These are phyloP conservation scores for Lordiphosa andalusiaca DNA, from an alignment of 2,888 invertebrate species.

Conservation along the genomic window DNA sequence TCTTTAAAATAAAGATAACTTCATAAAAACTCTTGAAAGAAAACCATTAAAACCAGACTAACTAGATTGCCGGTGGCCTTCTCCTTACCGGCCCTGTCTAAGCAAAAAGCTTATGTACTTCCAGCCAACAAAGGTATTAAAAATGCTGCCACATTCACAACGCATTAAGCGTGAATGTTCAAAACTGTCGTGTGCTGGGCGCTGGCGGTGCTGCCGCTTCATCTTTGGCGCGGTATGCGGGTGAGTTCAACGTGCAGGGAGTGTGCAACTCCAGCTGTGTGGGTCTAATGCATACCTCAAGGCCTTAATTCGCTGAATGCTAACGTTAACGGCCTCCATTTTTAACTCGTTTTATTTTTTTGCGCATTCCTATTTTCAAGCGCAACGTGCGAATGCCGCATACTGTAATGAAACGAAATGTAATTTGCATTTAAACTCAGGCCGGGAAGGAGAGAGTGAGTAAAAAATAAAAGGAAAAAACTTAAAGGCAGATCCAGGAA, in stretches of 20 bases:
- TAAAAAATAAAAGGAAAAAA: slow-evolving; percentile 20
- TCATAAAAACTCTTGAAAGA: no score
- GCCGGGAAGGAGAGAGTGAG: slow-evolving; percentile 4
- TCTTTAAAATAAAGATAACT: no score
- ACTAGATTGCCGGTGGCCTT: no score
- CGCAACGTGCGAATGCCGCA: slow-evolving; percentile 65
- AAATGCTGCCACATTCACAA: slow-evolving; percentile 57
- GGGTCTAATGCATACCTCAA: slow-evolving; percentile 61
- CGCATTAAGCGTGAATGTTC: slow-evolving; percentile 67
- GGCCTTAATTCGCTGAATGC: slow-evolving; percentile 43
- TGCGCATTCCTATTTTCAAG: slow-evolving; percentile 54
- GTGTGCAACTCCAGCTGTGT: slow-evolving; percentile 15
- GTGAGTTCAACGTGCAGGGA: slow-evolving; percentile 41
- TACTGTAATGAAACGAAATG: slow-evolving; percentile 69
- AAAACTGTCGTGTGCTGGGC: slow-evolving; percentile 49
- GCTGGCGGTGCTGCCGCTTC: slow-evolving; percentile 1
- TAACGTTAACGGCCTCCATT: slow-evolving; percentile 71
- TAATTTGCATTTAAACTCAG: slow-evolving; percentile 70
- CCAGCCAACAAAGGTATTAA: slow-evolving; percentile 21
- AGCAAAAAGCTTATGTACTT: slow-evolving; percentile 5
- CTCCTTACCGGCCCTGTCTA: not conserved
- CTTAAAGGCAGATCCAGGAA: slow-evolving; percentile 12
- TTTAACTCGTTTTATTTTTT: slow-evolving; percentile 60
- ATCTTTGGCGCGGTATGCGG: slow-evolving; percentile 6
- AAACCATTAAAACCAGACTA: no score